Conservation (phyloP, 2,797 vertebrate species). For the Paguma larvata region DNA sequence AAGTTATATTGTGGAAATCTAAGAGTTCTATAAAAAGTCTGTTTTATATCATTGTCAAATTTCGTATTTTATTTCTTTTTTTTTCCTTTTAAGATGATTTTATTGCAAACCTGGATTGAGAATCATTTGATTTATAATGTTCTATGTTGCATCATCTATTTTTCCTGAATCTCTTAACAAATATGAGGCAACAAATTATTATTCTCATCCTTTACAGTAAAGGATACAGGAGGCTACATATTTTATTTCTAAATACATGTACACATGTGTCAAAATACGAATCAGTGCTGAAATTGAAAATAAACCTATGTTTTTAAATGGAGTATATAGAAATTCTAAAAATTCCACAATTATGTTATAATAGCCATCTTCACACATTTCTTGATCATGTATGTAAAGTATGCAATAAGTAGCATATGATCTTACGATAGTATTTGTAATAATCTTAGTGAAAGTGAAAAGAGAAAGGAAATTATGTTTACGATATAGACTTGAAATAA, state of each 20-base stretch:
- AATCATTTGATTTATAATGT: background rate
- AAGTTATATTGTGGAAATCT: background rate
- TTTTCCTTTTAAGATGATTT: background rate
- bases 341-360: background rate
- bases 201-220: background rate
- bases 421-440: background rate
- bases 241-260: background rate
- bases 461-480: background rate
- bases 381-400: background rate
- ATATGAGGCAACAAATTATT: background rate
- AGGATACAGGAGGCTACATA: background rate
- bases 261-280: background rate
- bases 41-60: slow-evolving; percentile 9
- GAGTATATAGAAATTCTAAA: background rate
- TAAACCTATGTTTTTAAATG: background rate
- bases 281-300: background rate
- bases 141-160: background rate
- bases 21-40: background rate
- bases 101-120: background rate
- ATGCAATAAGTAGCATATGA: background rate
- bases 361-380: background rate
- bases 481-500: slow-evolving; percentile 10
- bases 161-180: slow-evolving; percentile 14
- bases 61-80: background rate
- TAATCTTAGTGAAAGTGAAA: background rate